A percentile compares a stretch with the other conserved stretches of the same genome.
Conservation (phyloP, 2,113 vertebrate genomes). For the Cichladusa arquata region DNA sequence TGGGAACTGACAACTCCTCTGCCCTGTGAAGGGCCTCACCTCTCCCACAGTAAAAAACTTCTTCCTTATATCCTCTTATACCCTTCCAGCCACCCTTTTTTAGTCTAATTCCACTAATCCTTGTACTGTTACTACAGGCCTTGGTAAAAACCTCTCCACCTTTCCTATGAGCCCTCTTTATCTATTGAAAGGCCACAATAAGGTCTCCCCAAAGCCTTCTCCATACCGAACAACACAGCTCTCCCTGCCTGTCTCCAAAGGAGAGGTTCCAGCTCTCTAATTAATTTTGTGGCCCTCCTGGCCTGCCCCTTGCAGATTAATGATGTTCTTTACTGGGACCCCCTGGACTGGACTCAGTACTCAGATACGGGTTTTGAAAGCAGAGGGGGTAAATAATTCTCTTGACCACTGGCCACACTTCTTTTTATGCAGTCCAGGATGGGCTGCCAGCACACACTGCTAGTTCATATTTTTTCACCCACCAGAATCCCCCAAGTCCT, state of each 20-base stretch:
- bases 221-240: rapidly evolving
- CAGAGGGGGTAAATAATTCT: not conserved
- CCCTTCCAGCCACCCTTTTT: not conserved
- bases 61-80: not conserved
- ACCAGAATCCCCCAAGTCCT: not conserved
- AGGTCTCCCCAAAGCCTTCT: rapidly evolving
- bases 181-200: rapidly evolving
- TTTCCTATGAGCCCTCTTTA: not conserved
- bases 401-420: rapidly evolving
- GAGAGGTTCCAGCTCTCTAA: not conserved
- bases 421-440: not conserved
- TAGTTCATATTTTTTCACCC: not conserved
- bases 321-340: not conserved
- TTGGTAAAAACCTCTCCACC: not conserved
- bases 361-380: not conserved
- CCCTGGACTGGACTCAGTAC: not conserved
- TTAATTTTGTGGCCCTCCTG: not conserved
- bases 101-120: rapidly evolving
- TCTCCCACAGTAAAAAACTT: not conserved
- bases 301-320: not conserved
- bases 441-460: not conserved
- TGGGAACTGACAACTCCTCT: not conserved
- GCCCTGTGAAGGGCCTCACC: not conserved
- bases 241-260: not conserved
- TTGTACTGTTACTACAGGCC: not conserved